These are phyloP conservation scores for Rhinichthys klamathensis DNA, from an alignment of 2,113 vertebrate genomes.

Conservation along the genomic window DNA sequence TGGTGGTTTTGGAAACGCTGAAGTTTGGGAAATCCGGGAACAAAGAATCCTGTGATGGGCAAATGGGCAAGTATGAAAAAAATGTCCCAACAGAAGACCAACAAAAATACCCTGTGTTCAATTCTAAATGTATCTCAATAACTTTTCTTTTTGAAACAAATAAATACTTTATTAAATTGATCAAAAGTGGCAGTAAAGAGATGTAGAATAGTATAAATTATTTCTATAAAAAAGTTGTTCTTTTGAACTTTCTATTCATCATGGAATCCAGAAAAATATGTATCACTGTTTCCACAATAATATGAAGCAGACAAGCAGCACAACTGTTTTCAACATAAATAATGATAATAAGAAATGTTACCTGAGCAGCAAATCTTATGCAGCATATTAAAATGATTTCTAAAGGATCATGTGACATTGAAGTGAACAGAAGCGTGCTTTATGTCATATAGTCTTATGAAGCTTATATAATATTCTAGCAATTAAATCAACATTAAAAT, in stretches of 20 bases:
- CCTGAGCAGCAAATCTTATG: background rate
- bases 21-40: constrained; percentile 92
- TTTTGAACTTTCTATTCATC: background rate
- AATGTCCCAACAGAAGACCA: background rate
- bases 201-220: background rate
- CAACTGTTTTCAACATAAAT: background rate
- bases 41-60: constrained; percentile 81
- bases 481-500: background rate
- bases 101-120: background rate
- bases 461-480: background rate
- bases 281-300: background rate
- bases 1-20: constrained; percentile 90
- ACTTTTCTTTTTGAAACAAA: background rate
- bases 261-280: background rate
- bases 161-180: background rate
- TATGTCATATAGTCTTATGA: background rate
- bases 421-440: background rate
- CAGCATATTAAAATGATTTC: background rate
- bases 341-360: background rate
- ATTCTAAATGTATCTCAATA: background rate
- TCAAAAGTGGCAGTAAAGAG: background rate
- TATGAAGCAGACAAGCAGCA: background rate
- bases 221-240: background rate
- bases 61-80: constrained; percentile 14
- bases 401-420: too few species aligned